Evolutionary conservation across 2,888 invertebrate genomes (phyloP), one percentile per base, ranked within the genome.

Genomic region (Nyleta sp.): DNA sequence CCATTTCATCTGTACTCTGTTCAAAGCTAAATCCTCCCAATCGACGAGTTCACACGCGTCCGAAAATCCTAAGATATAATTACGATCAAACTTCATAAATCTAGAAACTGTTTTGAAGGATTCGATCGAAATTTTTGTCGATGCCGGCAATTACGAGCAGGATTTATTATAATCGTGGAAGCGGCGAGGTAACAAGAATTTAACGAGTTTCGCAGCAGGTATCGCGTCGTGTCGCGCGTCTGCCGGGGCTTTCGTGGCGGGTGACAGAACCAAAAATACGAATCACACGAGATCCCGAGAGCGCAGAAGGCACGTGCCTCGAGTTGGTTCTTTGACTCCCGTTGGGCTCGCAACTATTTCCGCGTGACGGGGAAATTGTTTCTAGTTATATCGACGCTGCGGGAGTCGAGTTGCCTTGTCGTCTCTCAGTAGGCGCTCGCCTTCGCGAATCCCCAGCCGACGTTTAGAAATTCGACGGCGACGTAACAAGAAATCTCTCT

Each of bases 351-450:
- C 85, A 84, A 86, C 88, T 86, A 87, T 89, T 89, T 89, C 88
- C 89, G 86, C 87, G 82, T 86, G 85, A 83, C 84, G 84, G 81
- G 86, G 83, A 87, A 87, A 88, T 87, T 84, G 85, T 86, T 85
- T 87, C 82, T 80, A 78, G 77, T 76, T 78, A 76, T 83, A 81
- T 64, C 79, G 81, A 80, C 87, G 78, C 88, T 80, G 87, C 88
- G 87, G 88, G 88, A 87, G 87, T 82, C 84, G 74, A 64, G 80
- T 64, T 77, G 74, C 33, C 70, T 80, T 76, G 81, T 82, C 78
- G 82, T 75, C 79, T 84, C 88, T 62, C 87, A 86, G 87, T 87
- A 81, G 86, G 87, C 79, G 85, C 80, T 71, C 82, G 68, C 78
- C 81, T 80, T 80, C 81, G 80, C 83, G 81, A 83, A 81, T 83